Conservation (phyloP, 2,797 vertebrate species). For the Neosilurus mollespiculum region DNA sequence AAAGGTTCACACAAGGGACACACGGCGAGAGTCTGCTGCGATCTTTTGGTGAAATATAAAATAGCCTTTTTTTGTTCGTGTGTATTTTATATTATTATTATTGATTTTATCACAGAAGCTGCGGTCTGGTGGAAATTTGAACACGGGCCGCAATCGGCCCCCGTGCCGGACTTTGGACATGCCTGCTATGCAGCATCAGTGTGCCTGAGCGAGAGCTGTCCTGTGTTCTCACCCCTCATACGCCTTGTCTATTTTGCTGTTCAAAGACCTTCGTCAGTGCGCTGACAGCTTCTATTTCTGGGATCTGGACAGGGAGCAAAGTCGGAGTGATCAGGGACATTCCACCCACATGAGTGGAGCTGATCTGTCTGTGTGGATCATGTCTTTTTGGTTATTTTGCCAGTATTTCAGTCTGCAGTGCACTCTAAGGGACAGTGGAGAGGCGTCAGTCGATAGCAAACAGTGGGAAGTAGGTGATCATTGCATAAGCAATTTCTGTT, state of each 20-base stretch:
- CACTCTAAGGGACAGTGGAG: neutral
- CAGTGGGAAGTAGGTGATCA: neutral
- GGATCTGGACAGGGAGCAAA: constrained; percentile 1
- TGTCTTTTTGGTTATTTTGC: neutral
- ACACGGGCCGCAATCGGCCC: no score
- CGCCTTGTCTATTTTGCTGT: constrained; percentile 41
- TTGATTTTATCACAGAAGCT: no score
- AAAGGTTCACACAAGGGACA: no score
- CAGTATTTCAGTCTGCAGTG: constrained; percentile 3
- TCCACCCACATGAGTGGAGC: constrained; percentile 9
- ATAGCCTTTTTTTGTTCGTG: no score
- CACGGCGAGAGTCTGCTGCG: no score
- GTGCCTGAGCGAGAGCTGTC: constrained; percentile 47
- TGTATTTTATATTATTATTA: no score
- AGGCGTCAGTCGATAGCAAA: neutral
- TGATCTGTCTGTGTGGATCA: constrained; percentile 44
- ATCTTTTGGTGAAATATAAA: no score
- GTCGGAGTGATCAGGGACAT: neutral
- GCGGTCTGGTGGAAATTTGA: no score
- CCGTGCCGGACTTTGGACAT: no score
- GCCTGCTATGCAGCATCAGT: constrained; percentile 21
- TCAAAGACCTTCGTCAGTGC: constrained; percentile 33
- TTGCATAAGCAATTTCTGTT: neutral
- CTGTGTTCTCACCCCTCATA: constrained; percentile 26
- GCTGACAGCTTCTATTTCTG: constrained; percentile 56